Percentiles rank a stretch among this genome's conserved stretches.
phyloP scores from a whole-genome alignment of 2,797 vertebrate species.

The Gambelia wislizenii region DNA sequence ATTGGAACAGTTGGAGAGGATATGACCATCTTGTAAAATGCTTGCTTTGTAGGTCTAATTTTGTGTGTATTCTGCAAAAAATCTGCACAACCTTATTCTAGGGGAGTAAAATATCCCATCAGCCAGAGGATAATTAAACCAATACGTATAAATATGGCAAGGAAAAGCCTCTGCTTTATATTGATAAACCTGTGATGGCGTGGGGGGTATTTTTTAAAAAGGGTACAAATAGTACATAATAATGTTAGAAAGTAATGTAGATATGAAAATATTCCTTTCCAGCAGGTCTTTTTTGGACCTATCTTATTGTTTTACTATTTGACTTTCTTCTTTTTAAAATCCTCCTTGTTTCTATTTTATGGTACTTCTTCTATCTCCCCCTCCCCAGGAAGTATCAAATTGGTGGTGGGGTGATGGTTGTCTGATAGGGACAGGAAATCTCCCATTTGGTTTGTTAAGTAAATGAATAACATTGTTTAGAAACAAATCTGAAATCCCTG shows the following conservation, averaged over 20 bases:
- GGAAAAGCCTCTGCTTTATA: neutral
- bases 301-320: slow-evolving; percentile 35
- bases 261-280: slow-evolving; percentile 39
- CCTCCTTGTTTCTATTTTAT: slow-evolving; percentile 45
- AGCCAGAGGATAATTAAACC: slow-evolving; percentile 8
- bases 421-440: slow-evolving; percentile 39
- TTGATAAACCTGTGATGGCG: slow-evolving; percentile 37
- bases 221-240: neutral
- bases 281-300: too few species aligned
- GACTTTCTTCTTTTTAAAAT: slow-evolving; percentile 27
- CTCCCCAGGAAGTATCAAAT: slow-evolving; percentile 31
- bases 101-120: too few species aligned
- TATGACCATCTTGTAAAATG: too few species aligned
- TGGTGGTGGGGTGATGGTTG: slow-evolving; percentile 8
- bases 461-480: slow-evolving; percentile 59
- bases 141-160: neutral
- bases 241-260: slow-evolving; percentile 25
- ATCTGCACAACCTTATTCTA: too few species aligned
- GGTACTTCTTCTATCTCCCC: slow-evolving; percentile 24
- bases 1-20: too few species aligned
- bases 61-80: too few species aligned
- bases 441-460: slow-evolving; percentile 53
- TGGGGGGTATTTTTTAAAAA: neutral
- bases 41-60: too few species aligned
- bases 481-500: slow-evolving; percentile 54